Evolutionary conservation across 2,113 vertebrate genomes (phyloP).

Genomic region (Halcyon senegalensis): DNA sequence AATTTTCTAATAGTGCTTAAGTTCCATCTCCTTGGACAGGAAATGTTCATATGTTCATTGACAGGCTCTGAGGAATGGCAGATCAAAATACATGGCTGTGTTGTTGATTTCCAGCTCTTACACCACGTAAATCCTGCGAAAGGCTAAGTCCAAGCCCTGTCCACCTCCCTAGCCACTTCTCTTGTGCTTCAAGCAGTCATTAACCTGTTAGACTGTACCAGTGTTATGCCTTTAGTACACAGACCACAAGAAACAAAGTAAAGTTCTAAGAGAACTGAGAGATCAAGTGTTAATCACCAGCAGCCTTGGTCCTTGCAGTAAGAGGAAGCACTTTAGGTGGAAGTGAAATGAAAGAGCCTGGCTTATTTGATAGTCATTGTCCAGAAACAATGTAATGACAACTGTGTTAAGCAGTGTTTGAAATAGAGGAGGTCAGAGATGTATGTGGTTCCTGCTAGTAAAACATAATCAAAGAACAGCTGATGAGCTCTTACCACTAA

Average conservation of each 20-base stretch:
- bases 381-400: background rate
- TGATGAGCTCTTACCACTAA: background rate
- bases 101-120: background rate
- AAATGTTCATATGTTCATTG: background rate
- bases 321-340: background rate
- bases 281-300: background rate
- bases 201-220: background rate
- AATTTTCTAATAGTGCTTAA: background rate
- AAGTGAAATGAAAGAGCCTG: background rate
- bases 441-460: background rate
- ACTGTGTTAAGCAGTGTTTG: background rate
- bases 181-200: background rate
- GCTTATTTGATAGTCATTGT: background rate
- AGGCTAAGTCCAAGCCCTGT: background rate
- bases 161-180: background rate
- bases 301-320: background rate
- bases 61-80: background rate
- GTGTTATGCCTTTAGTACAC: background rate
- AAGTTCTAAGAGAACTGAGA: background rate
- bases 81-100: background rate
- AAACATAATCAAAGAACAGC: background rate
- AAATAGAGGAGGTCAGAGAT: background rate
- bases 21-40: background rate
- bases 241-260: background rate
- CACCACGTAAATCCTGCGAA: accelerated